Conservation (phyloP, 2,113 vertebrate species). For the Synodontis membranacea region DNA sequence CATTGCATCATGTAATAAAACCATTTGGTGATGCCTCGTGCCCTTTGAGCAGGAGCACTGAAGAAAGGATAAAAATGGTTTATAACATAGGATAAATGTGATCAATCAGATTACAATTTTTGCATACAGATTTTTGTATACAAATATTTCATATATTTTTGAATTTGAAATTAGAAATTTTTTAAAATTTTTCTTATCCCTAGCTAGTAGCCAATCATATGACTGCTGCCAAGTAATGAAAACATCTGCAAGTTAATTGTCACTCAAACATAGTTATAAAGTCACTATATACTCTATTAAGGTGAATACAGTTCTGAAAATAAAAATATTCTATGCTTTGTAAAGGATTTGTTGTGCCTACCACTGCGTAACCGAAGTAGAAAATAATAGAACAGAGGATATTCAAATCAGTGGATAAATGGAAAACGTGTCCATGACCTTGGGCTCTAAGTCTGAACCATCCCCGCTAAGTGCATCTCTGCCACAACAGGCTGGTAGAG, state of each 20-base stretch:
- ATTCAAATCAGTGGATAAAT: slow-evolving; percentile 23
- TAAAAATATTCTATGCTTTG: not conserved
- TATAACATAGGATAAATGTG: not conserved
- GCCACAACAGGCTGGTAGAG: slow-evolving; percentile 63
- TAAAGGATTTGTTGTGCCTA: not conserved
- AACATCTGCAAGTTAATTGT: slow-evolving; percentile 25
- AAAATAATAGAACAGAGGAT: not conserved
- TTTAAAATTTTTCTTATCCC: not conserved
- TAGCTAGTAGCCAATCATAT: not conserved
- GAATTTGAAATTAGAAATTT: too few relatives aligned
- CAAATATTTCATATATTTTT: not conserved
- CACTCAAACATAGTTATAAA: slow-evolving; percentile 24
- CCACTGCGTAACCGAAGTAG: not conserved
- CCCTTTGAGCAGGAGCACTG: not conserved
- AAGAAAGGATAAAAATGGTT: not conserved
- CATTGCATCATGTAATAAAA: too few relatives aligned
- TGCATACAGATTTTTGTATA: not conserved
- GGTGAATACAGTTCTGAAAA: not conserved
- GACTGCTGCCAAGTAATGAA: slow-evolving; percentile 32
- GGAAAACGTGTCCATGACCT: slow-evolving; percentile 41
- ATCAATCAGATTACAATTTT: not conserved
- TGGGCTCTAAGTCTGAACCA: slow-evolving; percentile 15
- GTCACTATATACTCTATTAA: not conserved
- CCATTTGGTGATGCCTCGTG: not conserved
- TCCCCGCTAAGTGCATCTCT: slow-evolving; percentile 59